Evolutionary conservation across 2,113 vertebrate genomes (phyloP).

Genomic region (Boleophthalmus pectinirostris): DNA sequence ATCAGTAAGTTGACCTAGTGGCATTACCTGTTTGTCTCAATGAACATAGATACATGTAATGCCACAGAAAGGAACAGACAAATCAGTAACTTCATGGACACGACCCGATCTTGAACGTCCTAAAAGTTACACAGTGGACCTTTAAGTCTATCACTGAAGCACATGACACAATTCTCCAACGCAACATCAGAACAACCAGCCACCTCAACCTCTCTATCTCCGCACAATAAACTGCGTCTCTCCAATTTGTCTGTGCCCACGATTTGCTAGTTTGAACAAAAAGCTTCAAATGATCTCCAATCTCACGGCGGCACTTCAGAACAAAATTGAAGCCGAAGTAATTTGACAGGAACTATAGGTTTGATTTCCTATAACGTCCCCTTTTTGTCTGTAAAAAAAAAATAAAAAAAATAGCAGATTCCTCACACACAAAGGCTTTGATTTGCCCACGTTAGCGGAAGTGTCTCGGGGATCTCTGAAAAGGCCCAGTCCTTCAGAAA

Average conservation of each 20-base stretch:
- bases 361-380: constrained; percentile 7
- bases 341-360: constrained; percentile 6
- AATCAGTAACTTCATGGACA: too few relatives aligned
- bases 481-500: constrained; percentile 26
- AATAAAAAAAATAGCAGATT: too few relatives aligned
- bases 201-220: too few relatives aligned
- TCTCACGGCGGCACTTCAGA: not conserved
- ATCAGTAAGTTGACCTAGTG: too few relatives aligned
- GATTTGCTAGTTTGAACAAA: not conserved
- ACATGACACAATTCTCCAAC: not conserved
- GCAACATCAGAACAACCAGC: too few relatives aligned
- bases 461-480: constrained; percentile 1
- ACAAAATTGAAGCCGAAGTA: not conserved
- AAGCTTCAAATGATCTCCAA: not conserved
- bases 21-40: too few relatives aligned
- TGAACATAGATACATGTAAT: too few relatives aligned
- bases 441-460: not conserved
- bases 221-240: not conserved
- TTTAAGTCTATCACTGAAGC: too few relatives aligned
- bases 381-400: constrained; percentile 19
- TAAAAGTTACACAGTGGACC: too few relatives aligned
- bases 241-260: not conserved
- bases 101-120: too few relatives aligned
- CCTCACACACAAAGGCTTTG: not conserved
- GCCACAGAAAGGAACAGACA: too few relatives aligned